Conservation (phyloP, 2,797 vertebrate species). For the Acridotheres tristis region DNA sequence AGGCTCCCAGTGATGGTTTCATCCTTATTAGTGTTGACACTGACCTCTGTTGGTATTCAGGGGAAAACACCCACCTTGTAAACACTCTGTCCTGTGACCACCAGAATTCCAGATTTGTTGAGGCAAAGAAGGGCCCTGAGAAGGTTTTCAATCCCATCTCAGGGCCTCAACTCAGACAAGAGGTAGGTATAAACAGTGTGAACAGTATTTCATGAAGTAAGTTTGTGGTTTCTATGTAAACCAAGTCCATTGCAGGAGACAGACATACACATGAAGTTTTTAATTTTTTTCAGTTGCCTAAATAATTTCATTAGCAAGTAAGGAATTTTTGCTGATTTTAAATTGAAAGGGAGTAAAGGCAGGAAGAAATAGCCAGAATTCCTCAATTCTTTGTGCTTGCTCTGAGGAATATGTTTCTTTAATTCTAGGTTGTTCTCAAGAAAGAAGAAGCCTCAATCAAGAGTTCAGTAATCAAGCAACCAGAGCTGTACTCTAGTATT, state of each 20-base stretch:
- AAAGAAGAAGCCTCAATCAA: conserved; percentile 66
- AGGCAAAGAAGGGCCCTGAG: background rate
- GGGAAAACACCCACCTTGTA: background rate
- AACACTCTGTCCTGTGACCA: background rate
- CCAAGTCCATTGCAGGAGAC: background rate
- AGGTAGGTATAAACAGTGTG: background rate
- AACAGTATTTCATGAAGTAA: background rate
- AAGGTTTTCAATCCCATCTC: background rate
- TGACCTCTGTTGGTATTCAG: background rate
- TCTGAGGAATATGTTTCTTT: conserved; percentile 47
- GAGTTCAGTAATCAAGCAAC: conserved; percentile 66
- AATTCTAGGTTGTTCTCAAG: conserved; percentile 68
- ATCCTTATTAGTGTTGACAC: background rate
- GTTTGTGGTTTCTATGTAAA: background rate
- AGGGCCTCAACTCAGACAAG: background rate
- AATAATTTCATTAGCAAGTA: background rate
- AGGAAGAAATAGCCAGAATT: background rate
- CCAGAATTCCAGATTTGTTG: background rate
- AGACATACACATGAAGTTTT: background rate
- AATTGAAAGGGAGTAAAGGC: background rate
- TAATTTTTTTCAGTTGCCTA: background rate
- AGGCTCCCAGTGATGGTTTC: background rate
- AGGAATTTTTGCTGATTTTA: background rate
- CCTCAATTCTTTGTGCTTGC: background rate
- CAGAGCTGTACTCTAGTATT: conserved; percentile 69